phyloP scores from a whole-genome alignment of 2,888 invertebrate species.

The Polydrusus pterygomalis region DNA sequence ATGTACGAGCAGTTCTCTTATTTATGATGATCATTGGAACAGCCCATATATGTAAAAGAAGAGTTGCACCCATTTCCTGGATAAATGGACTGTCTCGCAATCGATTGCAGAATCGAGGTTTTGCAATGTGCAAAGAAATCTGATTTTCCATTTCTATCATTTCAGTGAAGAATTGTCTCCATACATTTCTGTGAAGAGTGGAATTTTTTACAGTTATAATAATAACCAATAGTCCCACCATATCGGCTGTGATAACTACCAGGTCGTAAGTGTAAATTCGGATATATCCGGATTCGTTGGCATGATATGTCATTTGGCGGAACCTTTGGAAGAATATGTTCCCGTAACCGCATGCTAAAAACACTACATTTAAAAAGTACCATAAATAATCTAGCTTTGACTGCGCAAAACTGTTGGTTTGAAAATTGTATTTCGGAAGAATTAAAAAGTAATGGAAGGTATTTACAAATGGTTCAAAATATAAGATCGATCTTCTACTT shows the following conservation, averaged over 20 bases:
- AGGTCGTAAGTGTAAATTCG: not conserved
- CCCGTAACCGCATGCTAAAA: not conserved
- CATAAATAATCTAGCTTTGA: not conserved
- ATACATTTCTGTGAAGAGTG: not conserved
- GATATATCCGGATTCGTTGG: not conserved
- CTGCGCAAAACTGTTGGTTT: not conserved
- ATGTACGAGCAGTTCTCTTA: not conserved
- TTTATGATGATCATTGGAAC: not conserved
- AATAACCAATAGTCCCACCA: not conserved
- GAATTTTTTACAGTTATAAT: not conserved
- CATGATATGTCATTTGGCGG: not conserved
- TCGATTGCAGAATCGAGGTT: not conserved
- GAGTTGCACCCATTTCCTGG: not conserved
- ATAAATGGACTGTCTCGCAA: not conserved
- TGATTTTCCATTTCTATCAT: not conserved
- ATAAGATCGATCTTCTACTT: conserved; percentile 2
- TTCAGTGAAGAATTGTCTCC: not conserved
- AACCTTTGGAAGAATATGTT: not conserved
- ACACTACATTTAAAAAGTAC: not conserved
- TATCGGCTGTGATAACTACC: not conserved
- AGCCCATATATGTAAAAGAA: not conserved
- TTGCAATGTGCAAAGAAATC: not conserved
- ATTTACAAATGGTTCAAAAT: not conserved
- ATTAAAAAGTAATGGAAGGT: not conserved
- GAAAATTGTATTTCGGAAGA: not conserved